These are phyloP conservation scores for Sandelia bainsii DNA, from an alignment of 2,797 vertebrate genomes.

Conservation along the genomic window DNA sequence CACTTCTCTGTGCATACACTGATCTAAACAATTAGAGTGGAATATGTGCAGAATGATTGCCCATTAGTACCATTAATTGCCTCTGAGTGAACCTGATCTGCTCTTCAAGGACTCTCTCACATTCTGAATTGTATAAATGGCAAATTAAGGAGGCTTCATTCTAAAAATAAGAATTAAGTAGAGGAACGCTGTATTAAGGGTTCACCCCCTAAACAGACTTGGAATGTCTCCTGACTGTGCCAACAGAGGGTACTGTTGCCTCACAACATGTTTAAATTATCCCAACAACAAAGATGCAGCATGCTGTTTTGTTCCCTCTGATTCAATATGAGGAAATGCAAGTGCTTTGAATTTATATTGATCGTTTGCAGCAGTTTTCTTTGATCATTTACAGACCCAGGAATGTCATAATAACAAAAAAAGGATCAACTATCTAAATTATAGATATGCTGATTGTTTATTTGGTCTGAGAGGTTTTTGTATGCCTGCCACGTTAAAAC, in stretches of 20 bases:
- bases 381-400: neutral
- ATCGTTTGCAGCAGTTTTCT: conserved; percentile 17
- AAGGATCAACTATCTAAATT: neutral
- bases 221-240: conserved; percentile 52
- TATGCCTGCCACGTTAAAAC: no score
- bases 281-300: conserved; percentile 63
- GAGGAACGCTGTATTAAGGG: conserved; percentile 23
- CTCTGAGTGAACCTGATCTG: conserved; percentile 62
- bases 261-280: conserved; percentile 69
- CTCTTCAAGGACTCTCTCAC: conserved; percentile 62
- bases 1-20: conserved; percentile 41
- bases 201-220: conserved; percentile 30
- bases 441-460: neutral
- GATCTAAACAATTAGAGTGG: conserved; percentile 53
- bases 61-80: conserved; percentile 72
- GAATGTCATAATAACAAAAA: neutral
- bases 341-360: conserved; percentile 18
- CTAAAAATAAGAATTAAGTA: conserved; percentile 53
- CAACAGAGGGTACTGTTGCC: conserved; percentile 85
- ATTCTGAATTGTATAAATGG: conserved; percentile 52
- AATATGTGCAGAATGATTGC: conserved; percentile 51
- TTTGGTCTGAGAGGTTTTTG: neutral
- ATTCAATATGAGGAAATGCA: conserved; percentile 20
- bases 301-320: conserved; percentile 10
- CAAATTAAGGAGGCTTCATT: conserved; percentile 57